Conservation (phyloP, 2,797 vertebrate genomes). For the Sebastes steindachneri region DNA sequence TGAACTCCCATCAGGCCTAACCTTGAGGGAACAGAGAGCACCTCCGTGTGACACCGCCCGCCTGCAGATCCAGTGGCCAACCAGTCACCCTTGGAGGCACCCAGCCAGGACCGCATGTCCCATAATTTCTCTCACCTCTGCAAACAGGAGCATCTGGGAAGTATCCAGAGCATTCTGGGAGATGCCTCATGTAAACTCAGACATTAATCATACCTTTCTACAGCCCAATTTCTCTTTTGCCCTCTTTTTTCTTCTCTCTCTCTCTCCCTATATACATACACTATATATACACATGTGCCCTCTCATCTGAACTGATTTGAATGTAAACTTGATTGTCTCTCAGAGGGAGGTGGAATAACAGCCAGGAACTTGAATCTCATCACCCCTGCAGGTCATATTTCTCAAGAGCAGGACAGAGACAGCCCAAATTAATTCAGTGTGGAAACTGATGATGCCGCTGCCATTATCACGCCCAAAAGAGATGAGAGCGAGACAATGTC, state of each 20-base stretch:
- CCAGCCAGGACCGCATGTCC: slow-evolving; percentile 16
- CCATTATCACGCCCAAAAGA: slow-evolving; percentile 21
- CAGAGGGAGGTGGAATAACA: slow-evolving; percentile 25
- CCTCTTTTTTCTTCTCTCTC: not conserved
- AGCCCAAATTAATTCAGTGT: slow-evolving; percentile 49
- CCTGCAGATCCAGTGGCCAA: not conserved
- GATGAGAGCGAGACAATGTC: slow-evolving; percentile 17
- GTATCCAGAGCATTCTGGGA: not conserved
- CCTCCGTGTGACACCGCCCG: not conserved
- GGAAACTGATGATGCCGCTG: slow-evolving; percentile 47
- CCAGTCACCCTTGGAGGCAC: slow-evolving; percentile 1
- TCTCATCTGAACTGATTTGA: slow-evolving; percentile 34
- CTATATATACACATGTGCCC: not conserved
- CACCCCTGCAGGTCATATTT: slow-evolving; percentile 45
- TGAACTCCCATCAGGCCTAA: slow-evolving; percentile 14
- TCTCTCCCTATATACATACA: not conserved
- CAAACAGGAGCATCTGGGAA: slow-evolving; percentile 12
- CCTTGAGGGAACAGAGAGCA: slow-evolving; percentile 6
- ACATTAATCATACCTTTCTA: not conserved
- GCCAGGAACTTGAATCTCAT: slow-evolving; percentile 50
- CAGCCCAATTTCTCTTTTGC: not conserved
- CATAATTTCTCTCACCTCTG: slow-evolving; percentile 21
- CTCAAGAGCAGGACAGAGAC: slow-evolving; percentile 48
- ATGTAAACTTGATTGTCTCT: slow-evolving; percentile 59
- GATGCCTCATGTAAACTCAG: slow-evolving; percentile 7